phyloP scores from a whole-genome alignment of 1,140 invertebrate genomes.

The Pseudomyrmex gracilis region DNA sequence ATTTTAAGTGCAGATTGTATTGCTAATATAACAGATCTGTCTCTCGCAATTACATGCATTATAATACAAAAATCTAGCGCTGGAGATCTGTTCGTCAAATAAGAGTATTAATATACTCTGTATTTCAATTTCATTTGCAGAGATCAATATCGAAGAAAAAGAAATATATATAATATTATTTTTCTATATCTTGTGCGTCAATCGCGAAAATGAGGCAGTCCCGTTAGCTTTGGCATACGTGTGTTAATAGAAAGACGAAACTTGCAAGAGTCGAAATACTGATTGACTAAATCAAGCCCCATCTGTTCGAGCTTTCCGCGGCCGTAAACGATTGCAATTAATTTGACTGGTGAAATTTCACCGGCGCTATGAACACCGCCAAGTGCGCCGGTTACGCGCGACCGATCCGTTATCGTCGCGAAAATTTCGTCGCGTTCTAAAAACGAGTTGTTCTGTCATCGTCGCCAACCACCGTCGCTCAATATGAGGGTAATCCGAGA shows the following conservation, averaged over 20 bases:
- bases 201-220: constrained; percentile 23
- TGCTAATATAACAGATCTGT: constrained; percentile 37
- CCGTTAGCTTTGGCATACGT: constrained; percentile 16
- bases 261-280: constrained; percentile 11
- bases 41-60: constrained; percentile 42
- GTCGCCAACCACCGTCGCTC: background rate
- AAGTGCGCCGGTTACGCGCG: constrained; percentile 36
- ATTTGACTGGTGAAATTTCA: constrained; percentile 43
- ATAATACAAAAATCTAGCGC: constrained; percentile 39
- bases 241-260: constrained; percentile 12
- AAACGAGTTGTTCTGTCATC: constrained; percentile 10
- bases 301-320: constrained; percentile 15
- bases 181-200: constrained; percentile 1
- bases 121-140: constrained; percentile 39
- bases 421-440: constrained; percentile 46
- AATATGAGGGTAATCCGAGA: constrained; percentile 68
- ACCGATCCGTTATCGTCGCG: constrained; percentile 34
- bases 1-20: constrained; percentile 43
- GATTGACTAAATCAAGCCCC: constrained; percentile 34
- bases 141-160: constrained; percentile 48
- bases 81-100: background rate
- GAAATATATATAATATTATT: constrained; percentile 52
- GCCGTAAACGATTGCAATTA: constrained; percentile 37
- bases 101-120: constrained; percentile 48
- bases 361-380: background rate